Conservation (phyloP, 2,797 vertebrate species). For the Acanthopagrus latus region DNA sequence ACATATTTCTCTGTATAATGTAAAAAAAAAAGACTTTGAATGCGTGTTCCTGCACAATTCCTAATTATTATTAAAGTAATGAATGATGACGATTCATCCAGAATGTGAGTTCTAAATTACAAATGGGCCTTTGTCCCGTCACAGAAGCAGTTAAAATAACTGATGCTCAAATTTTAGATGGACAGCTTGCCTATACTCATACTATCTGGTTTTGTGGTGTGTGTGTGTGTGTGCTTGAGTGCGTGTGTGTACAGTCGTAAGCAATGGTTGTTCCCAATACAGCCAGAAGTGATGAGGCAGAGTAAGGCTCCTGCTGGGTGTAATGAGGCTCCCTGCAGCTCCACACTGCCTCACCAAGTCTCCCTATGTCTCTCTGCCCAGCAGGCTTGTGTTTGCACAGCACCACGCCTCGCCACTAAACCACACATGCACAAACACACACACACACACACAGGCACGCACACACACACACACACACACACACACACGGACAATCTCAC, state of each 20-base stretch:
- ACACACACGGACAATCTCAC: slow-evolving; percentile 10
- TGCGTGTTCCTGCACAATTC: background rate
- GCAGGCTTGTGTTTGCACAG: slow-evolving; percentile 80
- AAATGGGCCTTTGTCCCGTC: slow-evolving; percentile 9
- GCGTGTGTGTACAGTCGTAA: slow-evolving; percentile 57
- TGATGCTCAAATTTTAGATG: slow-evolving; percentile 37
- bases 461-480: slow-evolving; percentile 26
- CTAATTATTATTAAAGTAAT: background rate
- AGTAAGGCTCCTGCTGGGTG: slow-evolving; percentile 83
- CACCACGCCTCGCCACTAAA: slow-evolving; percentile 59
- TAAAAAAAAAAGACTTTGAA: background rate
- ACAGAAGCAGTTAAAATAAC: slow-evolving; percentile 26
- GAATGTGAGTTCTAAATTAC: slow-evolving; percentile 13
- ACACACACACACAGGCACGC: slow-evolving; percentile 30
- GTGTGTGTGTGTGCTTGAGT: slow-evolving; percentile 26
- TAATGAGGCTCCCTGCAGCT: slow-evolving; percentile 87
- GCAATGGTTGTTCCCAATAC: slow-evolving; percentile 70
- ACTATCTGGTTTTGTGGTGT: slow-evolving; percentile 30
- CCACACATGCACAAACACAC: slow-evolving; percentile 42
- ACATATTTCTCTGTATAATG: background rate
- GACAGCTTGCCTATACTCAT: slow-evolving; percentile 49
- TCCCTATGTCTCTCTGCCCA: slow-evolving; percentile 78
- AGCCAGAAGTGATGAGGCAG: slow-evolving; percentile 83
- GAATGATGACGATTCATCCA: slow-evolving; percentile 6
- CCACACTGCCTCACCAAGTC: slow-evolving; percentile 74